A percentile compares a stretch with the other conserved stretches of the same genome.
Conservation (phyloP, 2,888 invertebrate genomes). For the Catocala nupta region DNA sequence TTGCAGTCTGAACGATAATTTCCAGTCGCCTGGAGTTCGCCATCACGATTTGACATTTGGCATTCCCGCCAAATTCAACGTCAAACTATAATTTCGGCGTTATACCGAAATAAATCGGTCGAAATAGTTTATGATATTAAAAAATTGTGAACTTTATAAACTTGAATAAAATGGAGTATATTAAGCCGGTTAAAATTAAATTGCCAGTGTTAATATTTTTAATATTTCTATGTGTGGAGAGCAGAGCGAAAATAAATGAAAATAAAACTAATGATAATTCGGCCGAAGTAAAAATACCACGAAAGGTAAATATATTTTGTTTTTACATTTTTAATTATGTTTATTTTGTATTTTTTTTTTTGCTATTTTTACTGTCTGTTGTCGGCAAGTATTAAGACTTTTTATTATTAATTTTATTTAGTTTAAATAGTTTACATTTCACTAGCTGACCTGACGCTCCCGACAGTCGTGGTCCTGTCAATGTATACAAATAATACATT, state of each 20-base stretch:
- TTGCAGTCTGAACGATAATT: conserved; percentile 63
- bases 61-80: conserved; percentile 57
- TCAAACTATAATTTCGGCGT: conserved; percentile 36
- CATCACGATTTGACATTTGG: conserved; percentile 54
- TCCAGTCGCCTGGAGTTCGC: conserved; percentile 70
- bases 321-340: too few species aligned
- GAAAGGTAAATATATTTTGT: conserved; percentile 51
- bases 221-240: conserved; percentile 58
- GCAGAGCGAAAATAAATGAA: conserved; percentile 59
- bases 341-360: too few species aligned
- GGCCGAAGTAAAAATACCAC: conserved; percentile 57
- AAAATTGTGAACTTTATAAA: conserved; percentile 23
- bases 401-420: too few species aligned
- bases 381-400: too few species aligned
- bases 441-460: too few species aligned
- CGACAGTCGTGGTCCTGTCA: too few species aligned
- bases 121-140: conserved; percentile 24
- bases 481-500: too few species aligned
- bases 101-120: conserved; percentile 19
- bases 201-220: conserved; percentile 57
- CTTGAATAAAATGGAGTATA: conserved; percentile 50
- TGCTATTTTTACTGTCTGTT: too few species aligned
- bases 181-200: conserved; percentile 43
- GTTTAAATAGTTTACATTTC: too few species aligned
- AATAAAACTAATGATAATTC: conserved; percentile 58